Base-by-base conservation (phyloP, 2,888 invertebrate species). In the Hermaeophaga mercurialis region DNA sequence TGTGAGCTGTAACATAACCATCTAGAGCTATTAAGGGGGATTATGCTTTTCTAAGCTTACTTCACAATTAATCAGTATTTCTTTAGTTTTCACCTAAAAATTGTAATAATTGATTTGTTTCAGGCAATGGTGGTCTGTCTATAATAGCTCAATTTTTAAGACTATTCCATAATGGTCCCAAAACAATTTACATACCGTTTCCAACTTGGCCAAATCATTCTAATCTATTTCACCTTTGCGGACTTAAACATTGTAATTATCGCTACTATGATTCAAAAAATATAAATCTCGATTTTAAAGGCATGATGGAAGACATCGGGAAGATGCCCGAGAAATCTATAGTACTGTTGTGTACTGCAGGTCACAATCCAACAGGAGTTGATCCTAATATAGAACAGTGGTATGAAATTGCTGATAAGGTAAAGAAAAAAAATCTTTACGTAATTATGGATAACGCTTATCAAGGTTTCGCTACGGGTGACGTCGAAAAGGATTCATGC, bases 141-240 rank as follows among this genome's bases (percentile, higher is more conserved):
- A 77, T 87, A 62, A 86, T 86, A 26, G 83, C 81, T 11, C 80
- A 80, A 33, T 87, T 86, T 73, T 71, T 86, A 59, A 78, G 80
- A 57, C 79, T 77, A 46, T 83, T 80, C 69, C 79, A 79, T 68
- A 77, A 78, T 0, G 80, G 81, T 12, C 78, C 77, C 59, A 86
- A 86, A 73, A 81, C 79, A 36, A 70, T 80, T 38, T 87, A 84
- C 73, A 69, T 87, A 59, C 86, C 87, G 28, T 78, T 80, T 17
- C 88, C 87, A 1, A 82, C 86, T 0, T 89, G 88, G 88, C 86
- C 85, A 39, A 87, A 88, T 70, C 88, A 88, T 71, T 80, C 80
- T 11, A 84, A 85, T 5, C 78, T 88, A 49, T 84, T 86, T 74
- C 84, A 82, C 83, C 55, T 85, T 85, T 7, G 73, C 88, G 44